Conservation (phyloP, 1,140 invertebrate genomes). For the Procambarus clarkii region DNA sequence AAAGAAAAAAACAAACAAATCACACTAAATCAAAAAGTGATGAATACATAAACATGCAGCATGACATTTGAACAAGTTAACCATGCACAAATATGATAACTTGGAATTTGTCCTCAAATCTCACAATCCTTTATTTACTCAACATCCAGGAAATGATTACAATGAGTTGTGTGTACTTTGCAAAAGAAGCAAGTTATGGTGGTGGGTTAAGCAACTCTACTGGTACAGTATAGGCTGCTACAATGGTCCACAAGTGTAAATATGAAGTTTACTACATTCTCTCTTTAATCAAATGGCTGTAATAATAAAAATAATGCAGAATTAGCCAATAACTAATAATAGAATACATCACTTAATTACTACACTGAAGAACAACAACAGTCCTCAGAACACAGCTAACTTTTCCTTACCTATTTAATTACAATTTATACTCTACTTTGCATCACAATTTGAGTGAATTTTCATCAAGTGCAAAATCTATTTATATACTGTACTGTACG, state of each 20-base stretch:
- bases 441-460: too few species aligned
- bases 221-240: not conserved
- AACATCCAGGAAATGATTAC: not conserved
- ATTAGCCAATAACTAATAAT: not conserved
- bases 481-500: too few species aligned
- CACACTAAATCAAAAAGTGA: slow-evolving; percentile 52
- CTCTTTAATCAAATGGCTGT: not conserved
- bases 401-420: too few species aligned
- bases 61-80: slow-evolving; percentile 6
- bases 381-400: too few species aligned
- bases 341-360: not conserved
- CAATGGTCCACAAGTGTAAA: not conserved
- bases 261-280: not conserved
- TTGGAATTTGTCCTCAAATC: slow-evolving; percentile 5
- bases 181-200: not conserved
- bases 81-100: not conserved
- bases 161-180: not conserved
- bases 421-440: too few species aligned
- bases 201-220: slow-evolving; percentile 5
- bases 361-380: too few species aligned
- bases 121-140: not conserved
- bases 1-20: slow-evolving; percentile 69
- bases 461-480: too few species aligned
- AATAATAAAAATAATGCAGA: not conserved
- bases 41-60: slow-evolving; percentile 44